Conservation (phyloP, 2,113 vertebrate species). For the Erinaceus europaeus region DNA sequence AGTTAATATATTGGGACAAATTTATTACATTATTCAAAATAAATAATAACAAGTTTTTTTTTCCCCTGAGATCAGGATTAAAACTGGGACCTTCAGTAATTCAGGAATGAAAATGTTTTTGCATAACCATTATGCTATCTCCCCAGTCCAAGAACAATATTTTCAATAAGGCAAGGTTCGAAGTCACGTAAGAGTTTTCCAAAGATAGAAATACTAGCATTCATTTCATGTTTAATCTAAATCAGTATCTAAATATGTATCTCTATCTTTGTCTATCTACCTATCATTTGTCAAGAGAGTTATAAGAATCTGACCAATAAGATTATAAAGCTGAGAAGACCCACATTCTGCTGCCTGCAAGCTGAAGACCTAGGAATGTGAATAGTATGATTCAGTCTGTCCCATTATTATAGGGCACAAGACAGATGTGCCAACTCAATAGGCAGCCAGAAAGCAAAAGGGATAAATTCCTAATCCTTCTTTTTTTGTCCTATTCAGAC, state of each 20-base stretch:
- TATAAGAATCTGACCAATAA: neutral
- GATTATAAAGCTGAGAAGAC: neutral
- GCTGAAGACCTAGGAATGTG: neutral
- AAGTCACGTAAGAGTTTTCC: neutral
- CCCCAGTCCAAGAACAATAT: too few relatives aligned
- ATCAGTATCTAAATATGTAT: neutral
- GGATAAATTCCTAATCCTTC: neutral
- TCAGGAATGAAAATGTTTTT: too few relatives aligned
- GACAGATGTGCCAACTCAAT: neutral
- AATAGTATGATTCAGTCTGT: neutral
- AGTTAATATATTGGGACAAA: slow-evolving; percentile 23
- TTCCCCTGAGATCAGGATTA: too few relatives aligned
- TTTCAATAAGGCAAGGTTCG: slow-evolving; percentile 18
- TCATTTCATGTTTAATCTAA: neutral
- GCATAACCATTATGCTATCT: too few relatives aligned
- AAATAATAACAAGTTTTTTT: too few relatives aligned
- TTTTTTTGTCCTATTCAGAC: neutral
- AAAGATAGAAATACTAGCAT: neutral
- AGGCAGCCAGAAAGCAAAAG: neutral
- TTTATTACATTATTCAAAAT: slow-evolving; percentile 53
- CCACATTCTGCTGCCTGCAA: neutral
- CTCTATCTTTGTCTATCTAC: neutral
- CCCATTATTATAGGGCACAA: neutral
- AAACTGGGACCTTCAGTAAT: too few relatives aligned
- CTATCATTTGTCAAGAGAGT: neutral